Base-by-base conservation (phyloP, 2,888 invertebrate species). In the Pammene aurita region DNA sequence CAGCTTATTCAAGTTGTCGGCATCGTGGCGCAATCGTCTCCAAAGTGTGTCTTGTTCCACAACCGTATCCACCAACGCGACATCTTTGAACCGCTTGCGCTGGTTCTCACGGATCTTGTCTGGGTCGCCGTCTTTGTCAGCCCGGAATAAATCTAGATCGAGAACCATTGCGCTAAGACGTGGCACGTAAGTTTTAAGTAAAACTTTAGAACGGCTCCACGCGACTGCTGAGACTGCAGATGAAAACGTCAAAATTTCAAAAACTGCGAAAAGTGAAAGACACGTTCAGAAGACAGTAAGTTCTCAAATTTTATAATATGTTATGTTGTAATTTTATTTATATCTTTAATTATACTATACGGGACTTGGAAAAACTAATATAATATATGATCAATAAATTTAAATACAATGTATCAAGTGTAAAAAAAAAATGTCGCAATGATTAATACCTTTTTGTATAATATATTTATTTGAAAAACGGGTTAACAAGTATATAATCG, bases 61-160 rank as follows among this genome's bases (percentile, higher is more conserved):
- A 6, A 99, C 98, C 44, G 95, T 95, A 81, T 99, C 98, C 9
- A 99, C 99, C 13, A 99, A 92, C 2, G 89, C 94, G 9, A 97
- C 96, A 94, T 99, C 98, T 93, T 99, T 98, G 86, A 96, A 99
- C 48, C 99, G 95, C 82, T 97, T 96, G 61, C 94, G 95, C 85
- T 99, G 99, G 84, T 98, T 99, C 80, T 98, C 96, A 11, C 97
- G 95, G 70, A 99, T 95, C 86, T 96, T 96, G 56, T 97, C 96
- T 4, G 98, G 98, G 87, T 98, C 95, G 63, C 97, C 97, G 58
- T 99, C 99, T 90, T 99, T 99, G 80, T 99, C 99, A 16, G 95
- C 95, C 66, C 99, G 97, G 86, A 99, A 99, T 67, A 98, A 90
- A 90, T 99, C 99, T 79, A 99, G 94, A 92, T 99, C 99, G 65